A percentile compares a stretch with the other conserved stretches of the same genome.
These are phyloP conservation scores for Papilio glaucus DNA, from an alignment of 1,140 invertebrate genomes.

Conservation along the genomic window DNA sequence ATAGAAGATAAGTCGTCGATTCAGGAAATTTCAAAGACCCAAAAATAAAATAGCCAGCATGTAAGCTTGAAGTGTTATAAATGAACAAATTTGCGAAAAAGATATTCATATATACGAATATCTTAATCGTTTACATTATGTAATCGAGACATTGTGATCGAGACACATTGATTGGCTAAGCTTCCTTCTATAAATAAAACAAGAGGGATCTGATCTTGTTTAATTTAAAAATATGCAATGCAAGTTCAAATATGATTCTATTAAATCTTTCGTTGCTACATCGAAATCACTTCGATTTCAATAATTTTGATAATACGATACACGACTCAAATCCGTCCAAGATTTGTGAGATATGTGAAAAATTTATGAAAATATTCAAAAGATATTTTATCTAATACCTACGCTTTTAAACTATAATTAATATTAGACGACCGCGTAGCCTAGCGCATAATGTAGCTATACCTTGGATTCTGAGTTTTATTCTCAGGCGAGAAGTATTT, in stretches of 20 bases:
- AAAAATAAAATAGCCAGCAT: too few relatives aligned
- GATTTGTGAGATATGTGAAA: slow-evolving; percentile 26
- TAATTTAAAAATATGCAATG: slow-evolving; percentile 6
- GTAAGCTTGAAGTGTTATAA: too few relatives aligned
- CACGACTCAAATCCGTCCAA: slow-evolving; percentile 22
- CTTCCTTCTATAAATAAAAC: background rate
- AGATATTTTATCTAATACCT: slow-evolving; percentile 1
- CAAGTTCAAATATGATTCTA: slow-evolving; percentile 1
- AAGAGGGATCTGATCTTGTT: background rate
- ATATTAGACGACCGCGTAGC: background rate
- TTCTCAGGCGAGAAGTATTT: too few relatives aligned
- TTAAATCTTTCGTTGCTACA: slow-evolving; percentile 20
- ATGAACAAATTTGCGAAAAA: too few relatives aligned
- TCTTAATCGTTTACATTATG: too few relatives aligned
- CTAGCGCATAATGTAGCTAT: too few relatives aligned
- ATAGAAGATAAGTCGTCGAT: too few relatives aligned
- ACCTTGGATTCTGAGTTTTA: background rate
- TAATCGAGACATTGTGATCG: too few relatives aligned
- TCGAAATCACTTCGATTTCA: slow-evolving; percentile 24
- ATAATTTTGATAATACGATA: slow-evolving; percentile 36
- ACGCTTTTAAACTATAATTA: background rate
- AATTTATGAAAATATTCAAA: slow-evolving; percentile 23
- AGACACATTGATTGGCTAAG: background rate
- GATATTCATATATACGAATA: too few relatives aligned
- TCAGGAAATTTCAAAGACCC: too few relatives aligned